Evolutionary conservation across 2,113 vertebrate genomes (phyloP), one percentile per base, ranked within the genome.

Genomic region (Misgurnus mizolepis): DNA sequence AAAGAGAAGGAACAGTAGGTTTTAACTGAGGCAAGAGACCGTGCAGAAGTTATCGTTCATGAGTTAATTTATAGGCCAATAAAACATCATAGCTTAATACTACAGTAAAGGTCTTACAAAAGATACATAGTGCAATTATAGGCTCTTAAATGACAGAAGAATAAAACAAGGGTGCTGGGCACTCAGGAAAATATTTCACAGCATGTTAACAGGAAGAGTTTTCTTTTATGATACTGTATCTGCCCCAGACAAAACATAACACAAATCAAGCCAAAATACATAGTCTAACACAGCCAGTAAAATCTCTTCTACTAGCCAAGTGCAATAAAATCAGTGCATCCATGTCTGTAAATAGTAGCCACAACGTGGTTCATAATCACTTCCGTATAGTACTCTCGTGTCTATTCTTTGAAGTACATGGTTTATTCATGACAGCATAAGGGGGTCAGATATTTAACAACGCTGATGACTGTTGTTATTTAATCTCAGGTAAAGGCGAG

Each of bases 401-500:
- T 10, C 41, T 79, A 80, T 72, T 65, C 64, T 80, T 72, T 55
- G 78, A 27, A 80, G 18, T 41, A 53, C 45, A 40, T 72, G 47
- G 47, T 64, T 67, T 78, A 50, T 72, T 61, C n/a, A 45, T 73
- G 40, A 61, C 7, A 18, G 11, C 39, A 61, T 45, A 60, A 7
- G 45, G n/a, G 11, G 40, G 55, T 73, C 55, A 61, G 60, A 14
- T 79, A 17, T 79, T 4, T n/a, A 70, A 15, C 14, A 3, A 60
- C n/a, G 18, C 34, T 43, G 12, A 58, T 14, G 5, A 58, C 74
- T 77, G 50, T 18, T 39, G 27, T 39, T n/a, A 9, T 58, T 0
- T 40, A 17, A 50, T 22, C 4, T 67, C 71, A 85, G 98, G 97
- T 64, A 96, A 97, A 89, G 96, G 96, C 12, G 96, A 99, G 82